Evolutionary conservation across 2,113 vertebrate species (phyloP).

Genomic region (Sylvia atricapilla): DNA sequence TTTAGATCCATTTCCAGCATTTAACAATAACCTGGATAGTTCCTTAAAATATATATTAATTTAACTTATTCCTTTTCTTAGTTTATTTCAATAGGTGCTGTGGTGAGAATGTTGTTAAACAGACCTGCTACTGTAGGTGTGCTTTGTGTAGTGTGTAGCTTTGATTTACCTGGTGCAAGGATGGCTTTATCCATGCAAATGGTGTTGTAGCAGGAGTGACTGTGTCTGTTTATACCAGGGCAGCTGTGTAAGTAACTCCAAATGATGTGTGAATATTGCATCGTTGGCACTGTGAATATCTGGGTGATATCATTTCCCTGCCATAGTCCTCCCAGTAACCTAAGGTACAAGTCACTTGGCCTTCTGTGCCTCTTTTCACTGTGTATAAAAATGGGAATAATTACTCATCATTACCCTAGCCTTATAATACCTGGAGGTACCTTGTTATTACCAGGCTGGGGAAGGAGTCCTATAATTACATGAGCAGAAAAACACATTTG

Average conservation of each 20-base stretch:
- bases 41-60: not conserved
- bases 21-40: not conserved
- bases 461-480: constrained; percentile 49
- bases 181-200: not conserved
- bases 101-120: not conserved
- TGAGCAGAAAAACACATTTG: constrained; percentile 23
- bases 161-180: not conserved
- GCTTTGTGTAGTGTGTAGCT: not conserved
- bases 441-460: constrained; percentile 18
- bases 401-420: constrained; percentile 3
- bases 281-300: not conserved
- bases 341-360: not conserved
- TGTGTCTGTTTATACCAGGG: not conserved
- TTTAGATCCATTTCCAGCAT: not conserved
- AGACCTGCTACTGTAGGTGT: not conserved
- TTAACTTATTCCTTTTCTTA: not conserved
- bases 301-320: not conserved
- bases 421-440: constrained; percentile 3
- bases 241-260: not conserved
- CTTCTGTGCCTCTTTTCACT: not conserved
- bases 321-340: not conserved
- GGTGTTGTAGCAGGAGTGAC: not conserved
- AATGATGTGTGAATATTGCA: not conserved
- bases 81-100: not conserved
- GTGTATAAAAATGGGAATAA: constrained; percentile 1